Evolutionary conservation across 2,888 invertebrate genomes (phyloP), one percentile per base, ranked within the genome.

Genomic region (Heliconius sara): DNA sequence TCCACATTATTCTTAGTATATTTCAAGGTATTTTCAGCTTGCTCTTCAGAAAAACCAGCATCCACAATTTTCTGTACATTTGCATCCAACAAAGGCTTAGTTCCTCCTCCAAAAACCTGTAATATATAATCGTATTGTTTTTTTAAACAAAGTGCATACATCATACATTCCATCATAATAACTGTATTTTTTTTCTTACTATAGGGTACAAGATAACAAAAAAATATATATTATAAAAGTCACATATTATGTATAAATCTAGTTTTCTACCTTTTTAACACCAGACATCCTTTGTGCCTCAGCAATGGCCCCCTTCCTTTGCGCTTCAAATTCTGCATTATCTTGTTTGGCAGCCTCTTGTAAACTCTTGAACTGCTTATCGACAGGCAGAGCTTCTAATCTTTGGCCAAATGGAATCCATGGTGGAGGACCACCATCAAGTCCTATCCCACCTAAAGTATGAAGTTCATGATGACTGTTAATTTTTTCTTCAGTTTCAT

Each of bases 371-470:
- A 98, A 98, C 86, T 96, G 96, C 84, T 96, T 96, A 82, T 97
- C 96, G 66, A 96, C 93, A 43, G 96, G 91, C 9, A 95, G 91
- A 76, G 96, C 95, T 85, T 97, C 95, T 78, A 98, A 96, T 87
- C 96, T 97, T 86, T 97, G 97, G 0, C 99, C 99, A 94, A 99
- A 99, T 60, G 98, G 97, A 85, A 98, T 98, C 98, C 99, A 99
- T 65, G 97, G 97, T 67, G 98, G 98, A 3, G 98, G 98, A 0
- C 98, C 98, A 82, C 97, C 97, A 85, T 97, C 97, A 79, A 96
- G 96, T 12, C 96, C 96, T 78, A 96, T 94, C 60, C 96, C 95
- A 76, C 96, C 95, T 93, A 89, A 91, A 89, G 84, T 83, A 83
- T n/a, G 7, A 66, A 6, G 16, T 27, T 65, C 6, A 60, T 60